Evolutionary conservation across 2,113 vertebrate genomes (phyloP), one percentile per base, ranked within the genome.

Genomic region (Brachypodius melanocephalos): DNA sequence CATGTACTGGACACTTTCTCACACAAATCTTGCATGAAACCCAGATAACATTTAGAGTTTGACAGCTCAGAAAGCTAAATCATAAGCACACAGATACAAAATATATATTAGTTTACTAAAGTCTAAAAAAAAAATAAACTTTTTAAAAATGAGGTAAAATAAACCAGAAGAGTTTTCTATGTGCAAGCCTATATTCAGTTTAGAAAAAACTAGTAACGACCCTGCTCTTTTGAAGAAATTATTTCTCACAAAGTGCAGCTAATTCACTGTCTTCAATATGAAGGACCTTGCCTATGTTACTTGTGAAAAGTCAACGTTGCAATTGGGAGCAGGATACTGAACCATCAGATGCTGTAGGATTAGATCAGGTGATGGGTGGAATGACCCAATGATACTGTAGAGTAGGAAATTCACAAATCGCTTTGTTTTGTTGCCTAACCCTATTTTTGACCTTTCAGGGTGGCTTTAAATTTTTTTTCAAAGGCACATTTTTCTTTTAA

Each of bases 251-350:
- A 92, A 89, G 73, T 90, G 58, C 59, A 95, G 67, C 74, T 93
- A 89, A 85, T 48, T 86, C 58, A 91, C 72, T 49, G 43, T 96
- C 97, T 98, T 98, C 97, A 98, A 98, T 97, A 97, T 97, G 97
- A 98, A 98, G 97, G 96, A 98, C 78, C 76, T 93, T 89, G 61
- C 79, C 80, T 59, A 46, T 42, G 36, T 88, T 90, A 81, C 85
- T 59, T 76, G 49, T 85, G 52, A 88, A 88, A 93, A 95, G 84
- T 73, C 93, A 49, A 93, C 14, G 7, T n/a, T 90, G 51, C 76
- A 92, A 32, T 25, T 63, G 40, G 52, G 46, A 91, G 79, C 65
- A 92, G 66, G 65, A 91, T 29, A 87, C 28, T 61, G 4, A 12
- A 66, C 42, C 63, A 57, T 62, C 49, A 85, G 82, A 83, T 21